phyloP scores from a whole-genome alignment of 2,113 vertebrate genomes.

The Macaca mulatta region DNA sequence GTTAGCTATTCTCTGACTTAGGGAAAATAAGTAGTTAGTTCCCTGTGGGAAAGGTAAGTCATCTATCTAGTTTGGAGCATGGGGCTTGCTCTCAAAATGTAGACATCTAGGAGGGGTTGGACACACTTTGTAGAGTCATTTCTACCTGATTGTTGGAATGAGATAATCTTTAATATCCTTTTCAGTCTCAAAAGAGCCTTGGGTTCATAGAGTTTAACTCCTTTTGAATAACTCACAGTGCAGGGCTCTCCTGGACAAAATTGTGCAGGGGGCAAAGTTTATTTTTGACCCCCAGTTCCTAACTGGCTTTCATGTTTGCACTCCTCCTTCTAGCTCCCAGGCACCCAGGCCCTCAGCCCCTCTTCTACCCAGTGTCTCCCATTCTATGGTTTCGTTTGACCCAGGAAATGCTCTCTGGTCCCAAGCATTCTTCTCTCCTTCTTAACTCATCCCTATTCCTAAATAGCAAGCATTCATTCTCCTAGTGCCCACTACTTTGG shows the following conservation, averaged over 20 bases:
- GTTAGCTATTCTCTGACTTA: not conserved
- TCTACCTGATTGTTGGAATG: not conserved
- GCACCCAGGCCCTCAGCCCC: no score
- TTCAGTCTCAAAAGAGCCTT: not conserved
- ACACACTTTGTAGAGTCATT: not conserved
- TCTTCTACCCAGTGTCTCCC: not conserved
- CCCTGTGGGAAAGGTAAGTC: not conserved
- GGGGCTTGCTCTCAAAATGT: not conserved
- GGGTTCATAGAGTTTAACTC: not conserved
- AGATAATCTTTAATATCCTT: conserved; percentile 10
- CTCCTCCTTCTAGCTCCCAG: not conserved
- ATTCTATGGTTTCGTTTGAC: not conserved
- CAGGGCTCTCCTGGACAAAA: not conserved
- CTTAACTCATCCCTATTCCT: not conserved
- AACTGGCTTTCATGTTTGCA: not conserved
- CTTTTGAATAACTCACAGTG: not conserved
- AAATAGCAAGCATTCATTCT: not conserved
- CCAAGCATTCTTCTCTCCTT: not conserved
- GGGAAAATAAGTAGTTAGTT: not conserved
- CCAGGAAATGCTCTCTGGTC: not conserved
- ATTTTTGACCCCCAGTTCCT: not conserved
- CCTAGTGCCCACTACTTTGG: not conserved
- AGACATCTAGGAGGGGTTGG: not conserved
- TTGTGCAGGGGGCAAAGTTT: not conserved
- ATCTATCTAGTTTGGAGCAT: not conserved